Evolutionary conservation across 1,140 invertebrate species (phyloP).

Genomic region (Trichogramma pretiosum): DNA sequence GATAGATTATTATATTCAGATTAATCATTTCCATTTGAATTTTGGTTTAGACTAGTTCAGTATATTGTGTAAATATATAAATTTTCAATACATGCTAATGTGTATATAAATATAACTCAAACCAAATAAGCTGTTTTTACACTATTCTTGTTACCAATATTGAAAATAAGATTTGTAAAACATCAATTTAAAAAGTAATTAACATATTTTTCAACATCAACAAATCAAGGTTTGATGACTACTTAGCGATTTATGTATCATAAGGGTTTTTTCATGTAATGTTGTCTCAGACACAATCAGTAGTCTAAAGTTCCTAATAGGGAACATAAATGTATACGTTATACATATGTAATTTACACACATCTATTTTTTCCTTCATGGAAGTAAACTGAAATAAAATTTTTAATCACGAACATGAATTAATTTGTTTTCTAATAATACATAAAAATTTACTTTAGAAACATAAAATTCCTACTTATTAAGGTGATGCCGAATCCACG

Average conservation of each 20-base stretch:
- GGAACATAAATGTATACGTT: constrained; percentile 32
- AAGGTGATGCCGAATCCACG: no score
- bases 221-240: constrained; percentile 22
- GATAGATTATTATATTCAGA: not conserved
- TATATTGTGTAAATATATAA: constrained; percentile 6
- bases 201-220: constrained; percentile 25
- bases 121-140: constrained; percentile 35
- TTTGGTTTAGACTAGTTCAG: not conserved
- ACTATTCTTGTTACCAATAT: constrained; percentile 40
- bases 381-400: constrained; percentile 42
- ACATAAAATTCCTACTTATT: no score
- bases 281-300: constrained; percentile 33
- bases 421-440: constrained; percentile 3
- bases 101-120: no score
- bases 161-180: constrained; percentile 33
- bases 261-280: constrained; percentile 18
- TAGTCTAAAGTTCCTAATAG: constrained; percentile 44
- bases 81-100: constrained; percentile 4
- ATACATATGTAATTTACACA: no score
- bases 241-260: constrained; percentile 3
- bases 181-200: constrained; percentile 32
- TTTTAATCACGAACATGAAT: constrained; percentile 28
- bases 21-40: not conserved
- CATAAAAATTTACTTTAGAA: constrained; percentile 3
- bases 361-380: constrained; percentile 44